Base-by-base conservation (phyloP, 1,140 invertebrate genomes). In the Anoplophora glabripennis region DNA sequence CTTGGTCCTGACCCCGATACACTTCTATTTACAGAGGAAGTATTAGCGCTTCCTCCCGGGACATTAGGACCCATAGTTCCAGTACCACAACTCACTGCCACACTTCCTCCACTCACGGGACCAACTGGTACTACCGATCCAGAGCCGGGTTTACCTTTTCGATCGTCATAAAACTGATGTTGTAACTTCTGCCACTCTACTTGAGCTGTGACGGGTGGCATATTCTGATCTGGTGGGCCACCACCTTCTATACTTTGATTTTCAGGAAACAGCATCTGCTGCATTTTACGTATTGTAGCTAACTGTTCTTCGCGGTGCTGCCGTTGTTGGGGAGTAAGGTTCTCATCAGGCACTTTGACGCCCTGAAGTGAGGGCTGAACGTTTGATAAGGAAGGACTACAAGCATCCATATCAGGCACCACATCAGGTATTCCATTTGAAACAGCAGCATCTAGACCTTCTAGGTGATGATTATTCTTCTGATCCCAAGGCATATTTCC, bases 261-360 rank as follows among this genome's bases (percentile, higher is more conserved):
- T 71, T 94, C 91, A 0, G 90, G 90, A 78, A 96, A 93, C 33
- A 97, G 78, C 79, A 96, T 86, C 73, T 93, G 88, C 66, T 95
- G 89, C 85, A 98, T 93, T 80, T 95, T 94, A 49, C 90, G 83
- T 58, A 98, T 82, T 37, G 88, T 93, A 4, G 93, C 94, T 18
- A 98, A 79, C 67, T 95, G 90, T 73, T 94, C 92, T 77, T 96
- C 93, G 53, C 95, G 81, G 70, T 95, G 92, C 55, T 95, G 92
- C 49, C 93, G 83, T 76, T 99, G 95, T 76, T 97, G 92, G 18
- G 94, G 94, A 52, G 95, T 99, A 62, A 98, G 80, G 78, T 97
- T 95, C 80, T 97, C 94, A 80, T 98, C 93, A 58, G 94, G 94
- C 68, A 95, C 89, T 83, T 94, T 93, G 9, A 93, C 89, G 70